Conservation (phyloP, 2,888 invertebrate species). For the Lordiphosa fenestrarum region DNA sequence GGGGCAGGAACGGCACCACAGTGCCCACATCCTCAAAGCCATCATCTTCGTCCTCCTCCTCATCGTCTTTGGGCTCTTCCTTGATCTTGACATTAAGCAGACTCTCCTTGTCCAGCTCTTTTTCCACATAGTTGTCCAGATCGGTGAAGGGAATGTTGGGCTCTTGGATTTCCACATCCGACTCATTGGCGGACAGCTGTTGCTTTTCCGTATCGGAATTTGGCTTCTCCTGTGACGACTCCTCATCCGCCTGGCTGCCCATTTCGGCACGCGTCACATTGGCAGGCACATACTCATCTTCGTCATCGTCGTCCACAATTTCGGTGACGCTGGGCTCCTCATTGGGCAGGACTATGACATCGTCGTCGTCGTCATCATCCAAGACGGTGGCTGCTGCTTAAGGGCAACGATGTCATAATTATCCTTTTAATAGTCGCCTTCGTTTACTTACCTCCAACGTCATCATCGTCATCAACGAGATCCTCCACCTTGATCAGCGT, state of each 20-base stretch:
- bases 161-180: constrained; percentile 80
- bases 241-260: constrained; percentile 20
- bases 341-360: constrained; percentile 85
- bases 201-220: constrained; percentile 14
- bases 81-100: constrained; percentile 84
- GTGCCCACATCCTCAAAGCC: constrained; percentile 80
- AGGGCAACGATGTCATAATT: background rate
- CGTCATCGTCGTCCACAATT: constrained; percentile 81
- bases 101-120: constrained; percentile 65
- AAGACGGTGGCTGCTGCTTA: constrained; percentile 3
- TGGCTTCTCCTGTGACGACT: constrained; percentile 15
- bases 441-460: constrained; percentile 28
- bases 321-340: constrained; percentile 85
- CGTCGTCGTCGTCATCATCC: constrained; percentile 83
- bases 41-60: constrained; percentile 81
- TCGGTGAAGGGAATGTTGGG: constrained; percentile 80
- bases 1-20: constrained; percentile 62
- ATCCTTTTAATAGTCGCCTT: background rate
- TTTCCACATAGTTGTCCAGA: constrained; percentile 79
- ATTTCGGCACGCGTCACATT: constrained; percentile 45
- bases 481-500: constrained; percentile 75
- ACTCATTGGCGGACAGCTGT: constrained; percentile 70
- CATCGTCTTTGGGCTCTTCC: constrained; percentile 86
- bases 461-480: constrained; percentile 53
- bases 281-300: constrained; percentile 80